A percentile compares a stretch with the other conserved stretches of the same genome.
Conservation (phyloP, 2,113 vertebrate species). For the Dendrocopos noguchii region DNA sequence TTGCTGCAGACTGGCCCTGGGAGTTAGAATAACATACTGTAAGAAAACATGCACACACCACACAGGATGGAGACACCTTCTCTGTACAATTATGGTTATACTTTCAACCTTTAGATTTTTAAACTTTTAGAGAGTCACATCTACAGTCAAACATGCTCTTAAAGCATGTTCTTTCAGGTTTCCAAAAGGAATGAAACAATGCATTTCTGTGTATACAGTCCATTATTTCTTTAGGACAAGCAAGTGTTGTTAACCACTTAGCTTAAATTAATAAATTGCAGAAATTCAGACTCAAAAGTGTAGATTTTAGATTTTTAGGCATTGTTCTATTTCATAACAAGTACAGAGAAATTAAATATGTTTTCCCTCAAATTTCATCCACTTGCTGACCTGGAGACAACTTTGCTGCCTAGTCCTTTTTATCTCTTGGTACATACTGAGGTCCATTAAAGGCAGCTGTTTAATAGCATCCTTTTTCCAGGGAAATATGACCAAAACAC, state of each 20-base stretch:
- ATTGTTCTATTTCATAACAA: neutral
- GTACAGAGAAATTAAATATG: neutral
- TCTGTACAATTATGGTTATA: conserved; percentile 54
- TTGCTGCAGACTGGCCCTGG: conserved; percentile 99
- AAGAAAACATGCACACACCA: conserved; percentile 91
- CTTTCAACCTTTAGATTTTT: conserved; percentile 38
- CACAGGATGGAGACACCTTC: conserved; percentile 82
- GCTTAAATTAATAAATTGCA: conserved; percentile 21
- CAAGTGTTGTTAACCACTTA: conserved; percentile 61
- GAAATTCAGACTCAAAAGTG: neutral
- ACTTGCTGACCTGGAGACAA: neutral
- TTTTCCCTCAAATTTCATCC: neutral
- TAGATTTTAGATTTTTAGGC: neutral
- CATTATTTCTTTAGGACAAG: conserved; percentile 30
- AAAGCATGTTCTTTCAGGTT: conserved; percentile 51
- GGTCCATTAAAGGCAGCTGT: neutral
- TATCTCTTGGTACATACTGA: neutral
- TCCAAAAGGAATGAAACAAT: conserved; percentile 27
- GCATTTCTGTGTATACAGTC: neutral
- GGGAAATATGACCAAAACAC: neutral
- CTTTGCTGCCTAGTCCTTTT: neutral
- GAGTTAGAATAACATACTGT: conserved; percentile 99
- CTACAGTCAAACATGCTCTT: conserved; percentile 61
- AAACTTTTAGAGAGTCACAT: conserved; percentile 32
- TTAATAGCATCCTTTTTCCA: neutral